These are phyloP conservation scores for Clusia tigrina DNA, from an alignment of 2,888 invertebrate genomes.

Conservation along the genomic window DNA sequence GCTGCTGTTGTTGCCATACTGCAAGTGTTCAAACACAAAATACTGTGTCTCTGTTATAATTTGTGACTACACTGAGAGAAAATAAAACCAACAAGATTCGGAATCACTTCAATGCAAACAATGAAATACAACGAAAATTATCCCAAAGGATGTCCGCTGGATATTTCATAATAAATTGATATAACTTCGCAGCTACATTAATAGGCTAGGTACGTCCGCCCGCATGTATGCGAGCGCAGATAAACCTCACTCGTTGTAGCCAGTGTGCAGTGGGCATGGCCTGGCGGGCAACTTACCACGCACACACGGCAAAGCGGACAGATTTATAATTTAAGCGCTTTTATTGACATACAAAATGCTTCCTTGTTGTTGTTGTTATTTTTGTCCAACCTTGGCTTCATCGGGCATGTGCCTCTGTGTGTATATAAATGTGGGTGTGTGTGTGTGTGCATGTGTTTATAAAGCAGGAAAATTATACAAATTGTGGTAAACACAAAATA, in stretches of 20 bases:
- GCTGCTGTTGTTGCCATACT: background rate
- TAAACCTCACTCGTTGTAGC: too few relatives aligned
- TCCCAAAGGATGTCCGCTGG: background rate
- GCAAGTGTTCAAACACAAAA: background rate
- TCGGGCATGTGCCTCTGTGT: background rate
- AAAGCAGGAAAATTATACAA: slow-evolving; percentile 10
- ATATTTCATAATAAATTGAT: slow-evolving; percentile 9
- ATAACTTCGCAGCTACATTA: slow-evolving; percentile 2
- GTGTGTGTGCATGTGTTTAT: background rate
- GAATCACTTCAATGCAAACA: slow-evolving; percentile 1
- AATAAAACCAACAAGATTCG: background rate
- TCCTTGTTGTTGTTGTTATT: background rate
- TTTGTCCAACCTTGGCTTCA: background rate
- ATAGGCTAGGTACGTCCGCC: too few relatives aligned
- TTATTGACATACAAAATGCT: slow-evolving; percentile 5
- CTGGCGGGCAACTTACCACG: too few relatives aligned
- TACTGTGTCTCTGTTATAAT: background rate
- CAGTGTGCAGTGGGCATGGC: too few relatives aligned
- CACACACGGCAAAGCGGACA: background rate
- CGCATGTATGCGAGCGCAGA: too few relatives aligned
- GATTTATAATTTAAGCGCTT: slow-evolving; percentile 4
- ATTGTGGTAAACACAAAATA: slow-evolving; percentile 16
- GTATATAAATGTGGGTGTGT: background rate
- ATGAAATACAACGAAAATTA: background rate
- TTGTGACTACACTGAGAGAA: background rate